Percentiles rank a stretch among this genome's conserved stretches.
phyloP scores from a whole-genome alignment of 1,140 invertebrate species.

The Yoshiicerus persimilis region DNA sequence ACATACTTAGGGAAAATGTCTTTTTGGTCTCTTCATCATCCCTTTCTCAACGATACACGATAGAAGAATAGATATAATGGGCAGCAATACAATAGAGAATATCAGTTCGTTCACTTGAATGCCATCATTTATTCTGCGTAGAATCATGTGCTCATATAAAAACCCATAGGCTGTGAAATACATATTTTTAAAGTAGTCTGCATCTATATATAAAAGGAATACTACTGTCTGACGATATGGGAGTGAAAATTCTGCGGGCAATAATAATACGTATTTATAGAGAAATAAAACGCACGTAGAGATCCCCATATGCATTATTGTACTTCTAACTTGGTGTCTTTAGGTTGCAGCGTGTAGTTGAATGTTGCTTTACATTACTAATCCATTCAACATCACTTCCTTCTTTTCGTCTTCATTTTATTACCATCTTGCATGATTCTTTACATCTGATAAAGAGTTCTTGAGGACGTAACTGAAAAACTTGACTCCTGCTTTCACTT shows the following conservation, averaged over 20 bases:
- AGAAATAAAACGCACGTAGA: not conserved
- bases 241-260: not conserved
- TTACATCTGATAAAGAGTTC: constrained; percentile 22
- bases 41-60: not conserved
- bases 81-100: not conserved
- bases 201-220: not conserved
- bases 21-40: constrained; percentile 9
- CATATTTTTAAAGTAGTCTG: not conserved
- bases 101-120: not conserved
- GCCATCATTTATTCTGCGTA: not conserved
- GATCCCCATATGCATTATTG: not conserved
- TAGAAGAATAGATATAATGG: not conserved
- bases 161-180: not conserved
- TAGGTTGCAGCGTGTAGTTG: not conserved
- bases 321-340: not conserved
- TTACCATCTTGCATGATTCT: constrained; percentile 20
- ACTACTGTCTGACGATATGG: not conserved
- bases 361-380: constrained; percentile 19
- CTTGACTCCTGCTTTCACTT: constrained; percentile 9
- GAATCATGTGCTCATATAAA: not conserved
- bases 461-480: constrained; percentile 18
- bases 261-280: not conserved
- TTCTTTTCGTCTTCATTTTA: constrained; percentile 12
- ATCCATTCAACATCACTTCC: constrained; percentile 19
- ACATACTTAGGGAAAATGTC: not conserved